Evolutionary conservation across 1,140 invertebrate species (phyloP).

Genomic region (Bombus affinis): DNA sequence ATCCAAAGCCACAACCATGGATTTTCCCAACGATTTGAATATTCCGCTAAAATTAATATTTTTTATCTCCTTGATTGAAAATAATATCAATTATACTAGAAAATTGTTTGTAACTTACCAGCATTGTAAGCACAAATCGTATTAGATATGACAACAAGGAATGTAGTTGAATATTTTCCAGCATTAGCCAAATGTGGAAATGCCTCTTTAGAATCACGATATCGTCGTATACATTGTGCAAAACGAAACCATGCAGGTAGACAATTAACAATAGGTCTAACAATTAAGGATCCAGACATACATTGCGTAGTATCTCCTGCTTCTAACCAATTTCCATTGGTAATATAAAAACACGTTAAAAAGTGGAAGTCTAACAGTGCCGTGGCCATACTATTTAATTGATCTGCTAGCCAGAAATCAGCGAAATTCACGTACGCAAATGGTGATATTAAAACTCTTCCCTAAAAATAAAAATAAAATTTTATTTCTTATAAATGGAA

Average conservation of each 20-base stretch:
- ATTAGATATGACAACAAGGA: slow-evolving; percentile 95
- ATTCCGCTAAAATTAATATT: slow-evolving; percentile 73
- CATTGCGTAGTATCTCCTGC: slow-evolving; percentile 85
- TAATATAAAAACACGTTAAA: slow-evolving; percentile 92
- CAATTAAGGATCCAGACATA: slow-evolving; percentile 85
- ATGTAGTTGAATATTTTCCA: slow-evolving; percentile 98
- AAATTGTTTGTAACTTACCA: slow-evolving; percentile 81
- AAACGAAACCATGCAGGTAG: slow-evolving; percentile 99
- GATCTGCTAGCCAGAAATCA: slow-evolving; percentile 99
- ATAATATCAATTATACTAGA: neutral
- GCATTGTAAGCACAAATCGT: slow-evolving; percentile 88
- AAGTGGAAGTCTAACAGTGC: slow-evolving; percentile 97
- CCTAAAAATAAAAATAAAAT: slow-evolving; percentile 83
- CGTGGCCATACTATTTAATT: slow-evolving; percentile 96
- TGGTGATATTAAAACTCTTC: slow-evolving; percentile 93
- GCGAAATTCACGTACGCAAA: slow-evolving; percentile 98
- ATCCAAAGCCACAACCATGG: slow-evolving; percentile 90
- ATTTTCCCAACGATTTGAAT: slow-evolving; percentile 82
- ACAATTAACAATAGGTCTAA: slow-evolving; percentile 92
- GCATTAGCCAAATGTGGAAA: slow-evolving; percentile 99
- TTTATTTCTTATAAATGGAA: neutral
- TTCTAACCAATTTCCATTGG: slow-evolving; percentile 88
- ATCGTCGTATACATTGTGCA: slow-evolving; percentile 97
- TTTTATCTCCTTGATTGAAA: neutral
- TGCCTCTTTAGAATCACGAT: slow-evolving; percentile 92